Conservation (phyloP, 2,113 vertebrate species). For the Hemiprocne comata region DNA sequence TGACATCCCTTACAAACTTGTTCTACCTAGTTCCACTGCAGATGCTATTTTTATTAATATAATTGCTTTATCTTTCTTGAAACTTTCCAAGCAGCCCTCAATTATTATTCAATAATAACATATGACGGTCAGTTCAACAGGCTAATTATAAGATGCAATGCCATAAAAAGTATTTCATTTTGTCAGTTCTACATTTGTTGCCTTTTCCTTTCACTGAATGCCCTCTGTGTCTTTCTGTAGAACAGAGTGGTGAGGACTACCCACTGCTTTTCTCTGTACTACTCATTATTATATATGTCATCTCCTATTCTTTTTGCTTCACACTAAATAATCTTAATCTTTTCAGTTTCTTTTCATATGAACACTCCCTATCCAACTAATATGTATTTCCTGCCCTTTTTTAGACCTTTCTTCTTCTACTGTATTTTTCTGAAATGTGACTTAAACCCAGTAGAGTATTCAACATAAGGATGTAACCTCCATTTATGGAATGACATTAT, state of each 20-base stretch:
- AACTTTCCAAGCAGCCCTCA: slow-evolving; percentile 54
- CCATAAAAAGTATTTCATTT: slow-evolving; percentile 54
- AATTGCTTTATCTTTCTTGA: slow-evolving; percentile 56
- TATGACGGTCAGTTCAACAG: slow-evolving; percentile 60
- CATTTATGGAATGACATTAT: slow-evolving; percentile 63
- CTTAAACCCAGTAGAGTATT: slow-evolving; percentile 23
- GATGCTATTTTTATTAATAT: slow-evolving; percentile 27
- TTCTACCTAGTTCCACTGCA: neutral
- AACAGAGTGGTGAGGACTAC: neutral
- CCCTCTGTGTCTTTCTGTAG: slow-evolving; percentile 18
- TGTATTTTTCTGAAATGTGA: slow-evolving; percentile 29
- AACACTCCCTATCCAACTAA: slow-evolving; percentile 38
- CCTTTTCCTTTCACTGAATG: slow-evolving; percentile 36
- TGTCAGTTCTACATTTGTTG: slow-evolving; percentile 29
- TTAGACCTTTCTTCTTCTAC: slow-evolving; percentile 50
- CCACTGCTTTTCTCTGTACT: slow-evolving; percentile 22
- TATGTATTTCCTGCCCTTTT: slow-evolving; percentile 59
- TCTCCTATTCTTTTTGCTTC: slow-evolving; percentile 58
- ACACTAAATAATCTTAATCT: slow-evolving; percentile 57
- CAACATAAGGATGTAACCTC: slow-evolving; percentile 44
- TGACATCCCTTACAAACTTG: neutral
- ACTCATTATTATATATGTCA: slow-evolving; percentile 56
- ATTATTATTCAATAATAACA: slow-evolving; percentile 64
- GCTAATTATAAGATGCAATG: slow-evolving; percentile 61
- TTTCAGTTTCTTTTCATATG: slow-evolving; percentile 57